Conservation (phyloP, 2,888 invertebrate species). For the Dione vanillae region DNA sequence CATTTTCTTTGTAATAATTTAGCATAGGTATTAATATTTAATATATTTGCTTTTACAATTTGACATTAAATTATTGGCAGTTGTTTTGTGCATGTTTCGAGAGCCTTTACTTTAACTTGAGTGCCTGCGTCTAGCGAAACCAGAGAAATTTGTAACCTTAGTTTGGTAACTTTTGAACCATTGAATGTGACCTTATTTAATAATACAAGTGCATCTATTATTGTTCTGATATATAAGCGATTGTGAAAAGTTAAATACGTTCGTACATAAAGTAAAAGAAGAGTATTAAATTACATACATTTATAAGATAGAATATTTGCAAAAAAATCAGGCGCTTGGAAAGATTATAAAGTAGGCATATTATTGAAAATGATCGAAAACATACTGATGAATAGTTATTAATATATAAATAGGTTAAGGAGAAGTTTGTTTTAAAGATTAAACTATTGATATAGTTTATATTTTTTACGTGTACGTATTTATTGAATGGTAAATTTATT, state of each 20-base stretch:
- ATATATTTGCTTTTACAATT: constrained; percentile 81
- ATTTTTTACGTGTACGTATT: constrained; percentile 85
- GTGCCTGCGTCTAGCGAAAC: constrained; percentile 74
- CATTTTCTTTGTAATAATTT: constrained; percentile 83
- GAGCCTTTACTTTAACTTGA: constrained; percentile 76
- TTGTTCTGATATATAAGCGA: constrained; percentile 66
- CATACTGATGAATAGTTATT: constrained; percentile 84
- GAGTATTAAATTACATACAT: constrained; percentile 65
- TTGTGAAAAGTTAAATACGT: constrained; percentile 70
- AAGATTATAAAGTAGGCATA: constrained; percentile 84
- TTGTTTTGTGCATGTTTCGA: constrained; percentile 73
- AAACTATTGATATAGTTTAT: constrained; percentile 85
- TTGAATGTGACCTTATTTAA: constrained; percentile 69
- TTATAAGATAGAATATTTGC: constrained; percentile 76
- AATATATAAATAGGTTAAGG: constrained; percentile 82
- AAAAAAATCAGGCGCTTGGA: constrained; percentile 81
- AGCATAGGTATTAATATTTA: constrained; percentile 82
- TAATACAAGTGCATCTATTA: constrained; percentile 54
- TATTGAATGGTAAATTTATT: constrained; percentile 84
- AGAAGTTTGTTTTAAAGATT: constrained; percentile 84
- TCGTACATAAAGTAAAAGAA: constrained; percentile 66
- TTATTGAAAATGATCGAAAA: constrained; percentile 81
- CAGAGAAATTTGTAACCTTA: constrained; percentile 52
- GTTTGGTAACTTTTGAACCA: constrained; percentile 61
- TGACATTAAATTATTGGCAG: constrained; percentile 77